Conservation (phyloP, 2,113 vertebrate genomes). For the Oryzias melastigma region DNA sequence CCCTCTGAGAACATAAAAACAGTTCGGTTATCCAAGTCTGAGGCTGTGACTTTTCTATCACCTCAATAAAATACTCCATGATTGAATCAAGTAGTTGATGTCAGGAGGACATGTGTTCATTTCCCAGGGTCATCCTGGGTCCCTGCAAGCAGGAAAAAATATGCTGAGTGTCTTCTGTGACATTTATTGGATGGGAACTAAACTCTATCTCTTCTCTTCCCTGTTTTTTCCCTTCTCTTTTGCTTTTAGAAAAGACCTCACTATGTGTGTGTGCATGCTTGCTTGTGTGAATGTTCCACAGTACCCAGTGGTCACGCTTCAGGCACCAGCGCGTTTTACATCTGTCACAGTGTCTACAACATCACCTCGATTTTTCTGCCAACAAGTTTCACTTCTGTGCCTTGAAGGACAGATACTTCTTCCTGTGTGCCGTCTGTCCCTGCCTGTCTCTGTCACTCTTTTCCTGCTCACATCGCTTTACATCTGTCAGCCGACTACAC, state of each 20-base stretch:
- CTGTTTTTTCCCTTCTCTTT: constrained; percentile 44
- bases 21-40: constrained; percentile 59
- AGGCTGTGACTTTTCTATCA: constrained; percentile 74
- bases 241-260: constrained; percentile 26
- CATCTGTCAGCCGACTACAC: constrained; percentile 39
- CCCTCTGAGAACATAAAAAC: constrained; percentile 49
- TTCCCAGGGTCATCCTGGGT: constrained; percentile 69
- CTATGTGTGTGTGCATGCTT: background rate
- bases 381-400: constrained; percentile 60
- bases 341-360: constrained; percentile 69
- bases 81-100: constrained; percentile 78
- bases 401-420: constrained; percentile 55
- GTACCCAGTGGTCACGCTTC: constrained; percentile 64
- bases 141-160: constrained; percentile 53
- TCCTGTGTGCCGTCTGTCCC: constrained; percentile 27
- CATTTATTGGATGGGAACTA: constrained; percentile 74
- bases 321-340: constrained; percentile 60
- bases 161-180: constrained; percentile 73
- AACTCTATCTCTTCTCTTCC: constrained; percentile 47
- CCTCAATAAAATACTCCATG: constrained; percentile 76
- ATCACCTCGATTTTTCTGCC: constrained; percentile 58
- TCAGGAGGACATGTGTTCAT: constrained; percentile 78
- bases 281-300: constrained; percentile 15
- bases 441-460: constrained; percentile 46
- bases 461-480: constrained; percentile 39